Conservation (phyloP, 2,113 vertebrate genomes). For the Aspidoscelis tigris region DNA sequence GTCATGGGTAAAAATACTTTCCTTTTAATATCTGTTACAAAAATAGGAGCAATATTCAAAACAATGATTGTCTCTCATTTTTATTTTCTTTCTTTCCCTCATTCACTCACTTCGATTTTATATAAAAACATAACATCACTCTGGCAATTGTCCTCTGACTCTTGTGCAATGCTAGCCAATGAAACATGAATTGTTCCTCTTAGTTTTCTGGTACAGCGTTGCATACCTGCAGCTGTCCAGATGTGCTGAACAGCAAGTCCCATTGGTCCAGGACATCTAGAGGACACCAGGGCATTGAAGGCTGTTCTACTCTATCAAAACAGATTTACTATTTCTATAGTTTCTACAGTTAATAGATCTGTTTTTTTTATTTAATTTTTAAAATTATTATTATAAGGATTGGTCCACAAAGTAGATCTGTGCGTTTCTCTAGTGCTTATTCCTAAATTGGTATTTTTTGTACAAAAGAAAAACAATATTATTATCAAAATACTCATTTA, state of each 20-base stretch:
- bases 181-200: conserved; percentile 66
- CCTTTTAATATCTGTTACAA: conserved; percentile 93
- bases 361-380: conserved; percentile 84
- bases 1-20: conserved; percentile 96
- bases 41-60: conserved; percentile 98
- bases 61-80: conserved; percentile 93
- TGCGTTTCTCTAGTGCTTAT: conserved; percentile 92
- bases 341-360: conserved; percentile 81
- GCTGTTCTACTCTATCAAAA: neutral
- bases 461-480: conserved; percentile 98
- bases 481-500: conserved; percentile 99
- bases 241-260: no score
- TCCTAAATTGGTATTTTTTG: conserved; percentile 66
- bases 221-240: no score
- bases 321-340: conserved; percentile 74
- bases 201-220: neutral
- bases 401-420: conserved; percentile 94
- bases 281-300: no score
- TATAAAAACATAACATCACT: conserved; percentile 95
- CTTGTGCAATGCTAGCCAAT: conserved; percentile 82
- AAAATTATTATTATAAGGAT: conserved; percentile 80
- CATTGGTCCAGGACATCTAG: no score
- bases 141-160: conserved; percentile 82
- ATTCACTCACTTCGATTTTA: conserved; percentile 84
- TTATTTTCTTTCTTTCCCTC: conserved; percentile 69